These are phyloP conservation scores for Pyrrhia umbra DNA, from an alignment of 2,888 invertebrate genomes.

Conservation along the genomic window DNA sequence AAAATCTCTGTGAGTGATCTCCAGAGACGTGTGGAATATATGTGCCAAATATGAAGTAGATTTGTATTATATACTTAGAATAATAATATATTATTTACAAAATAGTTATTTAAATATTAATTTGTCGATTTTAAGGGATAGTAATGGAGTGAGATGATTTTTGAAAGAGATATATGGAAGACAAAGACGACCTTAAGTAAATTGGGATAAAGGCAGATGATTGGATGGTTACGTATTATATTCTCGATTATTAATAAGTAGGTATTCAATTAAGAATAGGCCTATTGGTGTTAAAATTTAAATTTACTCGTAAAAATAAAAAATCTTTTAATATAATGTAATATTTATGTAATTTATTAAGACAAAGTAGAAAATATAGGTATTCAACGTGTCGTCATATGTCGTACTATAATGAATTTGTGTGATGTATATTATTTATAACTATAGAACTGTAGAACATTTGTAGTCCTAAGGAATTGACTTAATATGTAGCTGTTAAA, in stretches of 20 bases:
- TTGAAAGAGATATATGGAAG: not conserved
- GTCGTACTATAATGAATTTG: not conserved
- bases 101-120: constrained; percentile 27
- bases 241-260: too few relatives aligned
- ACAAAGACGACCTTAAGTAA: not conserved
- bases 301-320: not conserved
- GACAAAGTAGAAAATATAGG: not conserved
- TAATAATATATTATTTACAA: constrained; percentile 43
- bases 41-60: constrained; percentile 57
- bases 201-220: not conserved
- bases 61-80: constrained; percentile 49
- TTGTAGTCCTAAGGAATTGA: not conserved
- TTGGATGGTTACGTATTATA: not conserved
- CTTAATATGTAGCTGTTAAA: not conserved
- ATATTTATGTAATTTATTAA: constrained; percentile 11
- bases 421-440: constrained; percentile 12
- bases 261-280: not conserved
- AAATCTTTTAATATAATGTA: not conserved
- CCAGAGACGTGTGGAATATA: constrained; percentile 48
- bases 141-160: not conserved
- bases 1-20: constrained; percentile 49
- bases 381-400: not conserved
- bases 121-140: constrained; percentile 29
- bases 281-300: not conserved
- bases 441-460: not conserved